Evolutionary conservation across 2,113 vertebrate genomes (phyloP), one percentile per base, ranked within the genome.

Genomic region (Setophaga petechia): DNA sequence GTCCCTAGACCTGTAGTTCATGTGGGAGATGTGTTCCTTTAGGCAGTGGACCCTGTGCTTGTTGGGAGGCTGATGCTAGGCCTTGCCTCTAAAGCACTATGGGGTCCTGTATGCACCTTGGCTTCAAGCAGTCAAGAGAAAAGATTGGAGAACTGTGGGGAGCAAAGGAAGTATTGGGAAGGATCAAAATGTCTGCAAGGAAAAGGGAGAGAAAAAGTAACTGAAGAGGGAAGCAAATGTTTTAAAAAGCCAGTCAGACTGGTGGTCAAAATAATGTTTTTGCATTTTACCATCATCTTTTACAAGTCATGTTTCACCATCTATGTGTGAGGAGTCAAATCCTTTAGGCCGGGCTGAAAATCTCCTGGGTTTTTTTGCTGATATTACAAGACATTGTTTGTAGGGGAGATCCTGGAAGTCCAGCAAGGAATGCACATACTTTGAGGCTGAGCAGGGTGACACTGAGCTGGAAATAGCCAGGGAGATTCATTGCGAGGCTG

Each of bases 121-220:
- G 21, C 52, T 87, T 89, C 62, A 15, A 65, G 52, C 0, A 0
- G 18, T 51, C 19, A n/a, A 52, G 63, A 77, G 74, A 37, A 43
- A 54, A 43, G 30, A 12, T 0, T 52, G 23, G 61, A 82, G 44
- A 65, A 27, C 22, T 0, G 0, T 8, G 21, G 30, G 27, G 17
- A 57, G 28, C 7, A 4, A 65, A 75, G 41, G 54, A 78, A 5
- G 6, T 25, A 15, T 35, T 49, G 18, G 17, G 28, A 74, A 75
- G 49, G 58, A 79, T 37, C 14, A 73, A 58, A 91, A 82, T 67
- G 18, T 81, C 37, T 62, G n/a, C 33, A n/a, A 46, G 23, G 20
- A 62, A 66, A 77, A 85, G 9, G 22, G 54, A 61, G 63, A 52
- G 37, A 10, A 63, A 17, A 47, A 81, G 14, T 43, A 67, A 90